Percentiles rank a stretch among this genome's conserved stretches.
Evolutionary conservation across 1,140 invertebrate genomes (phyloP).

Genomic region (Ooceraea biroi): DNA sequence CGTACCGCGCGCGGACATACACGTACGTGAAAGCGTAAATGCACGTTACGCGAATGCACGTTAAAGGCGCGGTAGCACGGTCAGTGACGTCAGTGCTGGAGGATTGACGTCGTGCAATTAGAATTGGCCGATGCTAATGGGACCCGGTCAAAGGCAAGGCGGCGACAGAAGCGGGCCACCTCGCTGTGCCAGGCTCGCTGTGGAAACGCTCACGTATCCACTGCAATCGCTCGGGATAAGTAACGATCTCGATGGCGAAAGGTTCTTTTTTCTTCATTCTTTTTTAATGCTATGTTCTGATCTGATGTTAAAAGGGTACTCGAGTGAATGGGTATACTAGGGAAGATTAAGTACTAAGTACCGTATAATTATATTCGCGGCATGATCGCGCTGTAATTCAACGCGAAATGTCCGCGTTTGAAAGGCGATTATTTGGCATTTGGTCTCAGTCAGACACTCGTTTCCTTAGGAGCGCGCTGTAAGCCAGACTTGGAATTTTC

Average conservation of each 20-base stretch:
- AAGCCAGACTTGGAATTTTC: background rate
- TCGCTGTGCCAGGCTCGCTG: background rate
- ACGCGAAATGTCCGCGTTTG: background rate
- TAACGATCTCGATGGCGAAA: background rate
- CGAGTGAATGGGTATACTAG: background rate
- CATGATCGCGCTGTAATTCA: background rate
- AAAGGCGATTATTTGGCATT: too few relatives aligned
- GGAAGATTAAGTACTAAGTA: background rate
- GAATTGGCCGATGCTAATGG: slow-evolving; percentile 67
- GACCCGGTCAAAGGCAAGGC: slow-evolving; percentile 60
- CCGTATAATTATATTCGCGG: background rate
- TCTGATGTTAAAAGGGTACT: background rate
- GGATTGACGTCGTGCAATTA: slow-evolving; percentile 52
- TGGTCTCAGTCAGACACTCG: background rate
- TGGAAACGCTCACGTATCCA: background rate
- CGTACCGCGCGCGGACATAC: slow-evolving; percentile 7
- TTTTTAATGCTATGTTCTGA: too few relatives aligned
- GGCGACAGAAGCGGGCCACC: slow-evolving; percentile 26
- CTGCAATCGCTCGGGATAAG: background rate
- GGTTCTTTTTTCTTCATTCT: too few relatives aligned
- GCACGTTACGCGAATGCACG: slow-evolving; percentile 36
- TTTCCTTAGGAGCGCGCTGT: background rate
- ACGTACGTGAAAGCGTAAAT: slow-evolving; percentile 25
- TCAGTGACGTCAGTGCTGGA: slow-evolving; percentile 56
- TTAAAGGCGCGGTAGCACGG: slow-evolving; percentile 5